phyloP scores from a whole-genome alignment of 2,888 invertebrate genomes.

The Andrena dorsata region DNA sequence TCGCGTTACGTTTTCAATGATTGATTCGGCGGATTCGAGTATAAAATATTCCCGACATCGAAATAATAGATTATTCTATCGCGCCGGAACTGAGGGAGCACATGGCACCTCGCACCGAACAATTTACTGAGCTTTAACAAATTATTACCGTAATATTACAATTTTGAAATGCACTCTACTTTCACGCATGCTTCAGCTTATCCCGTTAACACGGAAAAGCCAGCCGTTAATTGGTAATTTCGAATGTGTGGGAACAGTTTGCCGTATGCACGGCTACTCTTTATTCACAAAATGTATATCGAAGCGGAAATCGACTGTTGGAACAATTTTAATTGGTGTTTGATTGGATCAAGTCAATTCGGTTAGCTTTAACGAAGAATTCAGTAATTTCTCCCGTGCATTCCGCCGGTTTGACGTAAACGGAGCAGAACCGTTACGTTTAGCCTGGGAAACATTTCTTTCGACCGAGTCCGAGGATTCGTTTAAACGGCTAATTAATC shows the following conservation, averaged over 20 bases:
- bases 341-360: background rate
- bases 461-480: background rate
- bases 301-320: conserved; percentile 5
- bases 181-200: background rate
- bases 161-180: background rate
- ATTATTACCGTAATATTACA: background rate
- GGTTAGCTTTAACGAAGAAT: background rate
- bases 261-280: background rate
- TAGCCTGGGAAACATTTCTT: background rate
- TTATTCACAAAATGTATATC: conserved; percentile 2
- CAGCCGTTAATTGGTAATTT: conserved; percentile 5
- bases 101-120: background rate
- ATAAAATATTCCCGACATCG: background rate
- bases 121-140: background rate
- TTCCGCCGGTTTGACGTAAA: background rate
- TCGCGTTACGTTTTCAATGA: background rate
- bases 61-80: background rate
- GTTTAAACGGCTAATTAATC: background rate
- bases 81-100: background rate
- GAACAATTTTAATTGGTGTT: background rate
- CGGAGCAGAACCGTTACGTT: background rate
- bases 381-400: background rate
- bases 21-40: background rate
- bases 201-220: background rate
- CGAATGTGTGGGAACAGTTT: background rate